Percentiles rank a stretch among this genome's conserved stretches.
These are phyloP conservation scores for Tetragnatha versicolor DNA, from an alignment of 1,140 invertebrate genomes.

Conservation along the genomic window DNA sequence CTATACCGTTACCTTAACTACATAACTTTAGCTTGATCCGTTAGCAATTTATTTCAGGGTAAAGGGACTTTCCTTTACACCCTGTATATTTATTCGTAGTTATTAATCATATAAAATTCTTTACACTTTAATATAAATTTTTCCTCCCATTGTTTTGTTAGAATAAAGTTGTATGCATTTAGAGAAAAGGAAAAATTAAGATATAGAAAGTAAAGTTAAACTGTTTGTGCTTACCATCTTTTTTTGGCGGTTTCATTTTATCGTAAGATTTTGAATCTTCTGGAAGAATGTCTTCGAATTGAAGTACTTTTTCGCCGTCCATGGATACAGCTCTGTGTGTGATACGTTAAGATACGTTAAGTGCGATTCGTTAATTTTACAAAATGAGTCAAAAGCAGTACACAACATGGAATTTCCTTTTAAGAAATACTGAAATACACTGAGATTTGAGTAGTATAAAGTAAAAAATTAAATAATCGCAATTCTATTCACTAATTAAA, in stretches of 20 bases:
- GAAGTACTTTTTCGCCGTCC: slow-evolving; percentile 1
- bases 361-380: too few species aligned
- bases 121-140: not conserved
- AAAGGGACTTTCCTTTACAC: too few species aligned
- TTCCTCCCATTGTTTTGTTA: not conserved
- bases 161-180: not conserved
- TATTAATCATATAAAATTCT: not conserved
- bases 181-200: not conserved
- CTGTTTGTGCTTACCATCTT: slow-evolving; percentile 70
- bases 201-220: not conserved
- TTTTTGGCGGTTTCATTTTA: slow-evolving; percentile 84
- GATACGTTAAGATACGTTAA: too few species aligned
- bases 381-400: too few species aligned
- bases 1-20: too few species aligned
- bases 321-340: slow-evolving; percentile 6
- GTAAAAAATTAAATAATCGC: too few species aligned
- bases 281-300: slow-evolving; percentile 75
- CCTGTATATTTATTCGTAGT: not conserved
- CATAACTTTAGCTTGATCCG: too few species aligned
- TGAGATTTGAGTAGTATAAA: too few species aligned
- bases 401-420: too few species aligned
- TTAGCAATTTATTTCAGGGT: too few species aligned
- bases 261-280: slow-evolving; percentile 85
- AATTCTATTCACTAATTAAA: too few species aligned
- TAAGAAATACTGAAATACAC: too few species aligned